A percentile compares a stretch with the other conserved stretches of the same genome.
These are phyloP conservation scores for Paracanthobrama guichenoti DNA, from an alignment of 2,113 vertebrate genomes.

Conservation along the genomic window DNA sequence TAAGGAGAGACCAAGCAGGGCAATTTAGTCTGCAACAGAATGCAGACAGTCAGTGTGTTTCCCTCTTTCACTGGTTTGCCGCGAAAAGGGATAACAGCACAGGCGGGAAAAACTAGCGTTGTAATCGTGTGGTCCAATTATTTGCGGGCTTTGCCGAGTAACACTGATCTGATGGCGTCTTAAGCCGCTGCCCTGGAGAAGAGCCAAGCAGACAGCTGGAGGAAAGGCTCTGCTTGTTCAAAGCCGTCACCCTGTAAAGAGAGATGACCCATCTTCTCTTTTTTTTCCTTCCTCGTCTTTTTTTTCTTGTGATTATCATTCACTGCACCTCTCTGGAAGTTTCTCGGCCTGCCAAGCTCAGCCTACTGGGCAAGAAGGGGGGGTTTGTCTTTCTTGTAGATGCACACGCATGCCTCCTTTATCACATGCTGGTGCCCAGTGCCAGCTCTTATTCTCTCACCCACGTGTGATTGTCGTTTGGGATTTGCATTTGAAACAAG, in stretches of 20 bases:
- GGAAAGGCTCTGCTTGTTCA: slow-evolving; percentile 88
- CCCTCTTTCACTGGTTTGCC: slow-evolving; percentile 14
- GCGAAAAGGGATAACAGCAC: slow-evolving; percentile 51
- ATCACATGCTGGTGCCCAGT: slow-evolving; percentile 45
- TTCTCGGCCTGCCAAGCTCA: slow-evolving; percentile 72
- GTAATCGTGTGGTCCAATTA: slow-evolving; percentile 77
- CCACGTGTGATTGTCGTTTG: slow-evolving; percentile 55
- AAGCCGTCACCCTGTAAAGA: slow-evolving; percentile 91
- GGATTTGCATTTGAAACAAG: slow-evolving; percentile 57
- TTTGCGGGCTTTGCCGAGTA: slow-evolving; percentile 77
- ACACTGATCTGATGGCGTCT: slow-evolving; percentile 80
- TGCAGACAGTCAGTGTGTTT: not conserved
- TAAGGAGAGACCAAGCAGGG: slow-evolving; percentile 55
- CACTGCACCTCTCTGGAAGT: slow-evolving; percentile 53
- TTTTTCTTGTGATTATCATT: slow-evolving; percentile 48
- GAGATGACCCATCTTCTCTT: slow-evolving; percentile 67
- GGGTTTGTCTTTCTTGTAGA: slow-evolving; percentile 8
- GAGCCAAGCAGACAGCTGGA: slow-evolving; percentile 98
- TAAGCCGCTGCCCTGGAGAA: slow-evolving; percentile 87
- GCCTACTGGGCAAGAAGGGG: slow-evolving; percentile 61
- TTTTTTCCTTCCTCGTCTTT: slow-evolving; percentile 58
- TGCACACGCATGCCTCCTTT: slow-evolving; percentile 35
- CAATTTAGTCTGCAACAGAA: slow-evolving; percentile 52
- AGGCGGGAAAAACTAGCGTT: slow-evolving; percentile 73
- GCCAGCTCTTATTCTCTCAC: slow-evolving; percentile 51